Evolutionary conservation across 2,113 vertebrate species (phyloP).

Genomic region (Suncus etruscus): DNA sequence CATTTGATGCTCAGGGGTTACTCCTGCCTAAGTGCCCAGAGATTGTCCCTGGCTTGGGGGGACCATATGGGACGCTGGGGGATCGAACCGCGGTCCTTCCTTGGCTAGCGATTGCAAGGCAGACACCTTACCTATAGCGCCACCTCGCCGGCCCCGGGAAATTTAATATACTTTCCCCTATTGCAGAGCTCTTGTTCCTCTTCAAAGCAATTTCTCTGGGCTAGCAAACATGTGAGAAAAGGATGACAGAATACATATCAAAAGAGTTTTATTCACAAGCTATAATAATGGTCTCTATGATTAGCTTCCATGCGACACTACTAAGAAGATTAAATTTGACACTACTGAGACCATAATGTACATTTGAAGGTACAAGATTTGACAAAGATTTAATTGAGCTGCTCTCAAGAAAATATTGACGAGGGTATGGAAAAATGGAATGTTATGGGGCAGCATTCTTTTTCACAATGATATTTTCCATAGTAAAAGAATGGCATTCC

Average conservation of each 20-base stretch:
- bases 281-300: neutral
- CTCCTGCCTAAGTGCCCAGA: too few species aligned
- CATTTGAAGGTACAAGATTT: neutral
- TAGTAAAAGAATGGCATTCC: neutral
- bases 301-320: conserved; percentile 13
- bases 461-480: conserved; percentile 40
- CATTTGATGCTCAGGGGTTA: too few species aligned
- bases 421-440: neutral
- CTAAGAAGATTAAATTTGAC: too few species aligned
- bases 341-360: neutral
- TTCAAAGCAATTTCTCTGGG: conserved; percentile 36
- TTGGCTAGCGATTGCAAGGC: too few species aligned
- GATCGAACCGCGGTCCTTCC: too few species aligned
- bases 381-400: neutral
- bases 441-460: neutral
- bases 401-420: neutral
- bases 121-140: too few species aligned
- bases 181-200: neutral
- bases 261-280: neutral
- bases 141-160: too few species aligned
- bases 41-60: too few species aligned
- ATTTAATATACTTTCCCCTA: neutral
- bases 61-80: too few species aligned
- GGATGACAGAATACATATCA: neutral
- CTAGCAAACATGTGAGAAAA: neutral